Evolutionary conservation across 2,888 invertebrate species (phyloP).

Genomic region (Leptinotarsa peninsularis): DNA sequence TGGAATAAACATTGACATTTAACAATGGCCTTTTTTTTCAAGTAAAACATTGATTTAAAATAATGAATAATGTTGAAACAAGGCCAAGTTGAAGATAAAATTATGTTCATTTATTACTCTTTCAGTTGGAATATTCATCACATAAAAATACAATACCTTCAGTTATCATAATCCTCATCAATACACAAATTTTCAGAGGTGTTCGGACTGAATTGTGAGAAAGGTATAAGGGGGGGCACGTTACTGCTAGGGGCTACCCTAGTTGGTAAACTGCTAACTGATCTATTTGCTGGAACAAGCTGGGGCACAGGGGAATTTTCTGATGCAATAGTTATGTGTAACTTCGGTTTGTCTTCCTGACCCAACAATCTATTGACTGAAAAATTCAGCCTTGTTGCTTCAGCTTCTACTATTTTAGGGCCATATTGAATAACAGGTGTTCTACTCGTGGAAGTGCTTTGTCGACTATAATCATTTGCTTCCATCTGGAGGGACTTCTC

Average conservation of each 20-base stretch:
- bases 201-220: conserved; percentile 58
- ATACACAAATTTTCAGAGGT: conserved; percentile 64
- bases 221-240: conserved; percentile 51
- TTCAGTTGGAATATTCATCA: not conserved
- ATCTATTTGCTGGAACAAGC: conserved; percentile 50
- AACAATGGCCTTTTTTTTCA: too few species aligned
- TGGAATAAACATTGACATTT: too few species aligned
- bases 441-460: conserved; percentile 56
- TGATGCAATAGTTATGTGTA: conserved; percentile 54
- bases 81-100: not conserved
- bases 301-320: conserved; percentile 53
- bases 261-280: conserved; percentile 43
- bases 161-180: conserved; percentile 67
- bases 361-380: conserved; percentile 57
- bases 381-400: conserved; percentile 55
- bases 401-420: conserved; percentile 57
- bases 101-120: too few species aligned
- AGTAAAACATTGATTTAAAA: too few species aligned
- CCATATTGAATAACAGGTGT: conserved; percentile 64
- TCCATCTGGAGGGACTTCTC: conserved; percentile 1
- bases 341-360: conserved; percentile 47
- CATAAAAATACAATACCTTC: conserved; percentile 37
- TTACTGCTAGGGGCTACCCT: conserved; percentile 38
- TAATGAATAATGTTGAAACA: not conserved
- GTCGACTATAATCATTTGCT: conserved; percentile 53